phyloP scores from a whole-genome alignment of 2,888 invertebrate genomes.

The Diarsia dahlii region DNA sequence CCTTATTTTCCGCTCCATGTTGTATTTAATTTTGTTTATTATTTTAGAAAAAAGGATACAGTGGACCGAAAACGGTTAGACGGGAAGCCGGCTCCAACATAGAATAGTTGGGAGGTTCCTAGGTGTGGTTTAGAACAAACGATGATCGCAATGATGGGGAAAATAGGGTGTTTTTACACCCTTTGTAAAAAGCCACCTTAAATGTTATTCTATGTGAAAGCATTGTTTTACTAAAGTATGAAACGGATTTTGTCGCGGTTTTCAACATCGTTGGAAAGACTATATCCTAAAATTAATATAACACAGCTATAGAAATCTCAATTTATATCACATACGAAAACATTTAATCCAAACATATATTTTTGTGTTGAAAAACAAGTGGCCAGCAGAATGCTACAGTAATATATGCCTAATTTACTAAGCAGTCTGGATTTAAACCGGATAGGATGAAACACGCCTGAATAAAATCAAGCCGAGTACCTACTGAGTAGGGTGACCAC shows the following conservation, averaged over 20 bases:
- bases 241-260: background rate
- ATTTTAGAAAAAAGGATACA: too few relatives aligned
- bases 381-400: slow-evolving; percentile 37
- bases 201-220: background rate
- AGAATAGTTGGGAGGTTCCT: too few relatives aligned
- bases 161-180: too few relatives aligned
- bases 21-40: slow-evolving; percentile 11
- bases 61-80: too few relatives aligned
- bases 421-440: slow-evolving; percentile 58
- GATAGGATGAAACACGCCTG: slow-evolving; percentile 59
- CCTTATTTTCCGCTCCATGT: slow-evolving; percentile 22
- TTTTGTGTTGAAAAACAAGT: background rate
- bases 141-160: too few relatives aligned
- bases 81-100: too few relatives aligned
- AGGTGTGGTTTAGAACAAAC: too few relatives aligned
- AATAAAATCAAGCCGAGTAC: slow-evolving; percentile 64
- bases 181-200: too few relatives aligned
- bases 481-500: slow-evolving; percentile 43
- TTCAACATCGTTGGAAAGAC: background rate
- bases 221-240: background rate
- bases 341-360: background rate
- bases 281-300: background rate
- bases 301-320: background rate
- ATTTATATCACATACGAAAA: background rate
- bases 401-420: slow-evolving; percentile 66